Conservation (phyloP, 2,113 vertebrate species). For the Bubo scandiacus region DNA sequence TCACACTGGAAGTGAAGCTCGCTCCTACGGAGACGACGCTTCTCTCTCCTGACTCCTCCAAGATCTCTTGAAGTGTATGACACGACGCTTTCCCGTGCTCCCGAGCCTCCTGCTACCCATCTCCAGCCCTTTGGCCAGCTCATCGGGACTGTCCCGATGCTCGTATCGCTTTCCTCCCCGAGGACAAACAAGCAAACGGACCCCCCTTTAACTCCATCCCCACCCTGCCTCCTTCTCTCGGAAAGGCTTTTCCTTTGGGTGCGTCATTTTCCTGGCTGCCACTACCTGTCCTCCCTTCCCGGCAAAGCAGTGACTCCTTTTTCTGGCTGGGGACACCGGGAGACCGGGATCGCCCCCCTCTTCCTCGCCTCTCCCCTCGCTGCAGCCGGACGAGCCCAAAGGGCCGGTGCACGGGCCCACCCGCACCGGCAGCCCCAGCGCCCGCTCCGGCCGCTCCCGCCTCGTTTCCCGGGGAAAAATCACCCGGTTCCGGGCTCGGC, state of each 20-base stretch:
- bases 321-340: not conserved
- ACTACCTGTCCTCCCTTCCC: not conserved
- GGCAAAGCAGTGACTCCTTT: accelerated
- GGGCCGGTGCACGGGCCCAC: not conserved
- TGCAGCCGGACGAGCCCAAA: not conserved
- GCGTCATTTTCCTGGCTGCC: not conserved
- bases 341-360: not conserved
- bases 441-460: not conserved
- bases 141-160: not conserved
- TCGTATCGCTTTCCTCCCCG: not conserved
- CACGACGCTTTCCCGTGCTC: not conserved
- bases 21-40: not conserved
- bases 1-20: not conserved
- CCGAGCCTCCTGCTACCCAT: not conserved
- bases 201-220: not conserved
- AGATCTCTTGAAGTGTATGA: not conserved
- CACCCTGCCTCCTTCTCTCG: not conserved
- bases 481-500: not conserved
- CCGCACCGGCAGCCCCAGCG: not conserved
- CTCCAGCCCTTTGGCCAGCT: not conserved
- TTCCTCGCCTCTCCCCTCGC: not conserved
- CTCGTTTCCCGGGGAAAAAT: not conserved
- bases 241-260: not conserved
- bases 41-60: not conserved
- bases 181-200: not conserved